Conservation (phyloP, 2,888 invertebrate genomes). For the Epinotia nisella region DNA sequence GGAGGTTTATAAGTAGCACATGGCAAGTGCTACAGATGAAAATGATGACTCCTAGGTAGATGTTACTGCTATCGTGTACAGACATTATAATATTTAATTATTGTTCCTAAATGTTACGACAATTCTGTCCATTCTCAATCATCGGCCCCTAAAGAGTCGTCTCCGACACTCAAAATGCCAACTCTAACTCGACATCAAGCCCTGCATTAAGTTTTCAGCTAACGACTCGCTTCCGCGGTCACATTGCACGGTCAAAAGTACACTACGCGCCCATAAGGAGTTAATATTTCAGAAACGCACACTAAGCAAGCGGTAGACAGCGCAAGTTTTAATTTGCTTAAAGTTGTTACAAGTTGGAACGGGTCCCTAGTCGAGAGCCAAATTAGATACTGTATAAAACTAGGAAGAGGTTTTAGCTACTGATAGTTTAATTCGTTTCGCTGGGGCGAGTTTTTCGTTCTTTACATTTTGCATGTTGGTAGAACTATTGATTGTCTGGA, state of each 20-base stretch:
- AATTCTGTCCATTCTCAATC: conserved; percentile 8
- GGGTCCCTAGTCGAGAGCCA: conserved; percentile 80
- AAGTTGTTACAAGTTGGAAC: conserved; percentile 83
- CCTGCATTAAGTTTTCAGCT: conserved; percentile 73
- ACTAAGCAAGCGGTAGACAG: conserved; percentile 80
- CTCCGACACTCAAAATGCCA: conserved; percentile 18
- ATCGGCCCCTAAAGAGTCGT: conserved; percentile 28
- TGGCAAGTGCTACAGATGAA: no score
- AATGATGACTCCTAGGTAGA: no score
- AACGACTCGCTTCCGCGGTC: conserved; percentile 68
- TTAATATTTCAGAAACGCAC: conserved; percentile 81
- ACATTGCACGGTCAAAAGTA: conserved; percentile 68
- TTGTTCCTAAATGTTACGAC: not conserved
- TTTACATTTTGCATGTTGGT: conserved; percentile 57
- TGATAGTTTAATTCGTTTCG: conserved; percentile 80
- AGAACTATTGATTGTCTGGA: conserved; percentile 37
- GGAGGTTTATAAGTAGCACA: no score
- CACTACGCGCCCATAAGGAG: conserved; percentile 79
- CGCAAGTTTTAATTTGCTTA: conserved; percentile 84
- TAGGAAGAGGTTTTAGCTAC: conserved; percentile 67
- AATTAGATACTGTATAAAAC: conserved; percentile 75
- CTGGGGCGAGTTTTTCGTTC: conserved; percentile 60
- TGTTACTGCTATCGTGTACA: not conserved
- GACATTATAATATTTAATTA: not conserved
- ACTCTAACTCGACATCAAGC: conserved; percentile 31